Evolutionary conservation across 2,797 vertebrate species (phyloP).

Genomic region (Cynodonichthys magdalenae): DNA sequence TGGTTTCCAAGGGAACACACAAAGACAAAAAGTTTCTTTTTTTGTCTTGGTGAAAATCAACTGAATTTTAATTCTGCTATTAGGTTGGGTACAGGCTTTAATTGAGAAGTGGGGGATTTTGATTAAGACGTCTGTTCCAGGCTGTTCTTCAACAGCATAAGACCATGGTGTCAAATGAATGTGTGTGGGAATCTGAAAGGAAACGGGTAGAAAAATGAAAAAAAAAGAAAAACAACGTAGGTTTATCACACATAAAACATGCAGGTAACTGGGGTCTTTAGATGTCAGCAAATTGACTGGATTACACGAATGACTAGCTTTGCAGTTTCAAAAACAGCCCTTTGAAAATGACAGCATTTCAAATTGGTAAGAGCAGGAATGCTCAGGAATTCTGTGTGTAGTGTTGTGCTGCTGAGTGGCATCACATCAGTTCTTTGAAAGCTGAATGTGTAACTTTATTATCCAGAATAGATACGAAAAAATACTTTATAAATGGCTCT

Average conservation of each 20-base stretch:
- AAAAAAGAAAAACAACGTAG: background rate
- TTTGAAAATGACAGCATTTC: constrained; percentile 5
- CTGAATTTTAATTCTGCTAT: constrained; percentile 56
- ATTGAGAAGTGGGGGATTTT: constrained; percentile 48
- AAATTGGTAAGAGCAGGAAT: constrained; percentile 12
- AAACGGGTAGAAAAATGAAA: background rate
- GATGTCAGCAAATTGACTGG: background rate
- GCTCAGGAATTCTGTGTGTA: constrained; percentile 6
- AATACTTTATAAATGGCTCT: too few species aligned
- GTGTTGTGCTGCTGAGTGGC: background rate
- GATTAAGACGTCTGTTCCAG: constrained; percentile 34
- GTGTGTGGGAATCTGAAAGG: background rate
- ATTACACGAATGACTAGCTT: constrained; percentile 3
- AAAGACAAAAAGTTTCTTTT: constrained; percentile 37
- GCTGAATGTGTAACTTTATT: too few species aligned
- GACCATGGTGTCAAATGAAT: constrained; percentile 15
- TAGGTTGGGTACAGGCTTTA: constrained; percentile 44
- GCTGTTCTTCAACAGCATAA: constrained; percentile 29
- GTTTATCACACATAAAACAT: background rate
- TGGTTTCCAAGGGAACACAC: constrained; percentile 71
- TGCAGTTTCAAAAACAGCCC: constrained; percentile 1
- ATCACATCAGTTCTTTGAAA: background rate
- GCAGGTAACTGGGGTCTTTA: background rate
- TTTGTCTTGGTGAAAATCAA: constrained; percentile 50
- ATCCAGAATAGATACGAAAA: too few species aligned